Base-by-base conservation (phyloP, 1,140 invertebrate species). In the Elymnias hypermnestra region DNA sequence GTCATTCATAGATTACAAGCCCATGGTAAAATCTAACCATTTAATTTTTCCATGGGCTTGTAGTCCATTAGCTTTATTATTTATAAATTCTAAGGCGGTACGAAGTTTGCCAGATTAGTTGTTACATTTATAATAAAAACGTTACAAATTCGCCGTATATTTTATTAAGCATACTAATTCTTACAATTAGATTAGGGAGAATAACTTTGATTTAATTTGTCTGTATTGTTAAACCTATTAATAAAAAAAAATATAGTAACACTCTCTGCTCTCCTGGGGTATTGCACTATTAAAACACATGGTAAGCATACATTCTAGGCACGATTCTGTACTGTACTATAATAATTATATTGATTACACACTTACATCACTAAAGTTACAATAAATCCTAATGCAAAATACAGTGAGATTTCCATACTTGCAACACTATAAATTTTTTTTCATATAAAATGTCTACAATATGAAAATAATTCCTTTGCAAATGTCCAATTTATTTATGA, bases 201-300 rank as follows among this genome's bases (percentile, higher is more conserved):
- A n/a, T n/a, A n/a, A n/a, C n/a, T n/a, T n/a, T n/a, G n/a, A n/a
- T n/a, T n/a, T n/a, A n/a, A n/a, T n/a, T n/a, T n/a, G n/a, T n/a
- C n/a, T n/a, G n/a, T n/a, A n/a, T n/a, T n/a, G n/a, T 22, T 22
- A 1, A 22, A 22, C 1, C 5, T 6, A 22, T 22, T 22, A 22
- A 37, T 7, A 21, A 19, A 37, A 12, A 9, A 12, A 8, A 13
- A 14, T 28, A 4, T 25, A 39, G 25, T 1, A 41, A 25, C 13
- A 19, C 39, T 44, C 29, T 39, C 26, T 44, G 35, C 40, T 36
- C 39, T 19, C 38, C 28, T 21, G 14, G 35, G 22, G 65, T 71
- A 77, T 74, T 79, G 73, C 70, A 73, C 79, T 83, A 81, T 74
- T 81, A 83, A 77, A 79, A 83, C 76, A 83, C 73, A 78, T 43